A percentile compares a stretch with the other conserved stretches of the same genome.
Conservation (phyloP, 2,888 invertebrate species). For the Xanthostigma xanthostigma region DNA sequence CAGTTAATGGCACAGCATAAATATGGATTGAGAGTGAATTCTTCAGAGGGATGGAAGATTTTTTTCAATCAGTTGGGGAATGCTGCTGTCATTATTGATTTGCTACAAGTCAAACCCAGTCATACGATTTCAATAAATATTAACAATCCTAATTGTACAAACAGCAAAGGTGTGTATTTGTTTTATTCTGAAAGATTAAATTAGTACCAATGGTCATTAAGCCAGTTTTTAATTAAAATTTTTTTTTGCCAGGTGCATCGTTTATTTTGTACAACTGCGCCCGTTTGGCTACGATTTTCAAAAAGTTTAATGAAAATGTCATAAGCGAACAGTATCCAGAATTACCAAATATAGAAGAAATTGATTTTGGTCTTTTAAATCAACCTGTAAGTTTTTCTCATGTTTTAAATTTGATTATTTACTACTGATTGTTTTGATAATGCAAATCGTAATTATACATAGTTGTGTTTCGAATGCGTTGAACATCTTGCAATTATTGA, state of each 20-base stretch:
- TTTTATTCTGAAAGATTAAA: conserved; percentile 14
- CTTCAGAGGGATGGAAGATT: conserved; percentile 34
- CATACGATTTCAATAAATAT: conserved; percentile 40
- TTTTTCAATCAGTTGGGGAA: conserved; percentile 44
- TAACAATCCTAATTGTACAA: conserved; percentile 29
- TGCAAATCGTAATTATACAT: too few species aligned
- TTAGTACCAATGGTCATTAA: conserved; percentile 9
- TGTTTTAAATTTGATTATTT: conserved; percentile 1
- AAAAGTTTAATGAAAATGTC: conserved; percentile 44
- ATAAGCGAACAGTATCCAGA: conserved; percentile 37
- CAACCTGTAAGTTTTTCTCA: conserved; percentile 39
- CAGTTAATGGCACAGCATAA: conserved; percentile 52
- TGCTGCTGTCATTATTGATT: conserved; percentile 50
- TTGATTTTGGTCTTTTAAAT: conserved; percentile 45
- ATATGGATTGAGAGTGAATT: conserved; percentile 39
- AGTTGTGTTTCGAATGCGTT: too few species aligned
- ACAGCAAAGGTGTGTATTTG: conserved; percentile 33
- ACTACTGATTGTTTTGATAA: too few species aligned
- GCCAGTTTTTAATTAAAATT: conserved; percentile 10
- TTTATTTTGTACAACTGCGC: conserved; percentile 70
- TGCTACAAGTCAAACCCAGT: conserved; percentile 49
- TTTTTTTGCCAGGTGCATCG: conserved; percentile 41
- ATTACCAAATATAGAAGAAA: conserved; percentile 38
- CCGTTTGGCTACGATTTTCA: conserved; percentile 48
- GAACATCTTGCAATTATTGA: too few species aligned